These are phyloP conservation scores for Drosophila sp. DNA, from an alignment of 1,140 invertebrate genomes.

Conservation along the genomic window DNA sequence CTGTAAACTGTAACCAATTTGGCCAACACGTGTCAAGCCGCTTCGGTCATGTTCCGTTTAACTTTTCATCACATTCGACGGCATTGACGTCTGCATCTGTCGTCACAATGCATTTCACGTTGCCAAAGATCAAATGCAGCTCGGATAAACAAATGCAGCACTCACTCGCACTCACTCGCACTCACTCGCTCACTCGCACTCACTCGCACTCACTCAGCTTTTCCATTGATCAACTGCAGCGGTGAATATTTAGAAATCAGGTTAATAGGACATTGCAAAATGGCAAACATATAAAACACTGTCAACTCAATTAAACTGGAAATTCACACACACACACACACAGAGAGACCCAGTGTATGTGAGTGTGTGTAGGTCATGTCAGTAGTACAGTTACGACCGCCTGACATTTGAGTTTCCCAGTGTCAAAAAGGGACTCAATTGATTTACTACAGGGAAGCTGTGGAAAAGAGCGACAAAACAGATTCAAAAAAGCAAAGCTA, in stretches of 20 bases:
- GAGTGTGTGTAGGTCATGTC: slow-evolving; percentile 53
- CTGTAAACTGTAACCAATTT: slow-evolving; percentile 64
- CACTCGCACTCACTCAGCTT: not conserved
- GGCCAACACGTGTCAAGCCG: slow-evolving; percentile 45
- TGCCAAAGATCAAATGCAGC: slow-evolving; percentile 15
- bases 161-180: slow-evolving; percentile 21
- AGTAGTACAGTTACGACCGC: slow-evolving; percentile 24
- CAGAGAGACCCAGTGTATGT: not conserved
- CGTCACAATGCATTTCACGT: slow-evolving; percentile 24
- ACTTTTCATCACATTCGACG: not conserved
- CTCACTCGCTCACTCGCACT: slow-evolving; percentile 5
- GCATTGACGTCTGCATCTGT: slow-evolving; percentile 11
- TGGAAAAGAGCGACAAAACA: not conserved
- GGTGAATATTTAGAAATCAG: slow-evolving; percentile 11
- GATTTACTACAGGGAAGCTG: not conserved
- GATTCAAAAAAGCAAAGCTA: not conserved
- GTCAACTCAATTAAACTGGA: slow-evolving; percentile 19
- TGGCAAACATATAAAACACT: not conserved
- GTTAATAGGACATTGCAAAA: slow-evolving; percentile 42
- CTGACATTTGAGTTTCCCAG: slow-evolving; percentile 9
- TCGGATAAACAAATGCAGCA: not conserved
- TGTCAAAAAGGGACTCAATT: slow-evolving; percentile 2
- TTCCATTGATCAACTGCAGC: slow-evolving; percentile 46
- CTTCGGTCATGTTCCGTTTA: slow-evolving; percentile 12
- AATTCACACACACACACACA: slow-evolving; percentile 13